Base-by-base conservation (phyloP, 64 coral and sea anemone genomes). In the Pocillopora verrucosa region DNA sequence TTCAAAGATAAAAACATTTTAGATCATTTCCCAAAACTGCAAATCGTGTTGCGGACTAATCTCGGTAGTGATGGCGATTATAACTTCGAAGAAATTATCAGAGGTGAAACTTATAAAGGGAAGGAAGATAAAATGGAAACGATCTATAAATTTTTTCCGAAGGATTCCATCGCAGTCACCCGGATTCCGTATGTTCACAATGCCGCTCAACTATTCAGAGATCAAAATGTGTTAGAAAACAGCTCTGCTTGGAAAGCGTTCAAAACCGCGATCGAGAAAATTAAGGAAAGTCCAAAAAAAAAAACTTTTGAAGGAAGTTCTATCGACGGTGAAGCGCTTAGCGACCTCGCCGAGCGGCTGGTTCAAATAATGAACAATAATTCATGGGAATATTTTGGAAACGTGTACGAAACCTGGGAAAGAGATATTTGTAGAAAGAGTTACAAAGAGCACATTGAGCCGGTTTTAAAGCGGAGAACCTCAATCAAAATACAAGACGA, bases 161-260 rank as follows among this genome's bases (percentile, higher is more conserved):
- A 63, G 59, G 56, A 86, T 26, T 74, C 75, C 56, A 95, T 95
- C 74, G 86, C 65, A 80, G 94, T 91, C 6, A 88, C 84, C 24
- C 75, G 82, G 7, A 76, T 95, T 36, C 80, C 80, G 12, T 9
- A 11, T 80, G 68, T 95, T 51, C 7, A 4, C 2, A 60, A 16
- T 24, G 65, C 89, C 61, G 9, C 38, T 9, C 56, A 16, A 13
- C 11, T 74, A 59, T 88, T 95, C 14, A 78, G 76, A 36, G 86
- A 95, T 63, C 65, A 37, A 20, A 34, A 57, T 30, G 37, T 26
- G 15, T 63, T 95, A 34, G 9, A 60, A 10, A 74, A 77, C 34
- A 88, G 36, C 0, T 56, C 79, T 24, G 82, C 89, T n/a, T 70
- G 81, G 37, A 34, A 56, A 19, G 82, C 56, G 20, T 85, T 95